These are phyloP conservation scores for Ctenicera cuprea DNA, from an alignment of 2,888 invertebrate genomes.

Conservation along the genomic window DNA sequence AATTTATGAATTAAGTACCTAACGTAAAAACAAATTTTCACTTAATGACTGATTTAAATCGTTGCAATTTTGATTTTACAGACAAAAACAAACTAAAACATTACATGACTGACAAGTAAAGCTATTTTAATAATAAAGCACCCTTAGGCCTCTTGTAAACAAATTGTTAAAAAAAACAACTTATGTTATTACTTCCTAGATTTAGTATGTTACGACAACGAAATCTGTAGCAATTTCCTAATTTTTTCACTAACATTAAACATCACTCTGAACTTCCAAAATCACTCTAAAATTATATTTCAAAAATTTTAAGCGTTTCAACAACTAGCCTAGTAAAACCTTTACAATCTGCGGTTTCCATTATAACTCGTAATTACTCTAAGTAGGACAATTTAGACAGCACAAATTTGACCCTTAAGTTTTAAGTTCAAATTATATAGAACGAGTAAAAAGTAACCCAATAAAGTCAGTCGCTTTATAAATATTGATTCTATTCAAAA, in stretches of 20 bases:
- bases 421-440: not conserved
- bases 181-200: conserved; percentile 31
- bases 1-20: conserved; percentile 66
- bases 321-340: conserved; percentile 17
- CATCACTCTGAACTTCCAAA: not conserved
- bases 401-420: not conserved
- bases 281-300: not conserved
- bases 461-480: too few species aligned
- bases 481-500: too few species aligned
- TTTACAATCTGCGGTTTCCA: conserved; percentile 10
- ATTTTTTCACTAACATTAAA: conserved; percentile 6
- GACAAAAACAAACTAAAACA: conserved; percentile 34
- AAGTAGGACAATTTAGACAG: conserved; percentile 1
- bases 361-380: conserved; percentile 1
- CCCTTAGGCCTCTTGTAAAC: conserved; percentile 47
- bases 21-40: conserved; percentile 57
- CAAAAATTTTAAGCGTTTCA: conserved; percentile 18
- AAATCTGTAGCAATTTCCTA: conserved; percentile 42
- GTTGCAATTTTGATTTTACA: conserved; percentile 44
- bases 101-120: conserved; percentile 23
- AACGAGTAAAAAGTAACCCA: too few species aligned
- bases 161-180: conserved; percentile 38
- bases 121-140: conserved; percentile 47
- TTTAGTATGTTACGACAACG: conserved; percentile 35
- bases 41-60: conserved; percentile 39